These are phyloP conservation scores for Rhizomys pruinosus DNA, from an alignment of 2,113 vertebrate species.

Conservation along the genomic window DNA sequence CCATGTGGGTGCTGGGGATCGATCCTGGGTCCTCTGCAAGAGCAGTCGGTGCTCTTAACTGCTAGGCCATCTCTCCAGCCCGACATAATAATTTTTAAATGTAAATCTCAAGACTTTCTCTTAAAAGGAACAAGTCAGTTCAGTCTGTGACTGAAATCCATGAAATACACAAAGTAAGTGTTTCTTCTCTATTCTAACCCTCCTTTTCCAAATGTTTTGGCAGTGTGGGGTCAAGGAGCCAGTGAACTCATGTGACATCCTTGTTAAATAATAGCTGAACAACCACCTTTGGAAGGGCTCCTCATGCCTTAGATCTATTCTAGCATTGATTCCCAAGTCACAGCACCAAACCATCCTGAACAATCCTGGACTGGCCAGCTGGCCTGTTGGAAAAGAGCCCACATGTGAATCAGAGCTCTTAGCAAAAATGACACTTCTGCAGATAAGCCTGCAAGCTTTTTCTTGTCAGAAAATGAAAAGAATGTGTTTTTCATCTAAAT, in stretches of 20 bases:
- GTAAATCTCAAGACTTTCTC: constrained; percentile 34
- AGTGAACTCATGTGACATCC: not conserved
- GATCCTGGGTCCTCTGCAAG: too few relatives aligned
- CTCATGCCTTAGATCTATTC: not conserved
- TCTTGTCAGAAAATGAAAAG: constrained; percentile 66
- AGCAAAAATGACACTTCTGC: not conserved
- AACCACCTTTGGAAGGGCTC: not conserved
- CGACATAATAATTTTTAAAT: not conserved
- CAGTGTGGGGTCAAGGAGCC: not conserved
- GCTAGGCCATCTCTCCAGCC: too few relatives aligned
- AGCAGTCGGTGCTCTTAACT: too few relatives aligned
- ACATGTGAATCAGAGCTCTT: constrained; percentile 22
- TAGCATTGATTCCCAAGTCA: not conserved
- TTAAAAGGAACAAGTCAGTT: constrained; percentile 12
- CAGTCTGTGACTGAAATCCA: not conserved
- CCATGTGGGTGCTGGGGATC: too few relatives aligned
- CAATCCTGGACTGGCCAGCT: not conserved
- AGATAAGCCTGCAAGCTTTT: constrained; percentile 49
- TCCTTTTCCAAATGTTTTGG: not conserved
- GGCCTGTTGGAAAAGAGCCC: constrained; percentile 38
- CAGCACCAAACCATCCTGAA: not conserved
- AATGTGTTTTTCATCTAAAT: constrained; percentile 35
- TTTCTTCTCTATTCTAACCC: not conserved
- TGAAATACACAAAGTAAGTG: not conserved
- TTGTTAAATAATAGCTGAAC: not conserved